phyloP scores from a whole-genome alignment of 2,797 vertebrate species.

The Fistularia tabacaria region DNA sequence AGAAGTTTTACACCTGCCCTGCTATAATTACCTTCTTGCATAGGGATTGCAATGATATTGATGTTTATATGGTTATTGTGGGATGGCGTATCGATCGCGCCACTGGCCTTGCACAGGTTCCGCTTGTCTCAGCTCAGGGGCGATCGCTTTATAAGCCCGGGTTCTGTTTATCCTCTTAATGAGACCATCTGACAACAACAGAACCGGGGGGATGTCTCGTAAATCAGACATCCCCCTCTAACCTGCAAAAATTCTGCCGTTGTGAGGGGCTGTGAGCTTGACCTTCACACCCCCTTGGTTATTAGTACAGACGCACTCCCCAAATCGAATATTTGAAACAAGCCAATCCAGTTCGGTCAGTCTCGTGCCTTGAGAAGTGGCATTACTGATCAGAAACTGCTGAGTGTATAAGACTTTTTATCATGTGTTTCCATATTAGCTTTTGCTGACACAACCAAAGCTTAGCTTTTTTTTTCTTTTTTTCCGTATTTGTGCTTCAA shows the following conservation, averaged over 20 bases:
- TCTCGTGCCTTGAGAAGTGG: too few species aligned
- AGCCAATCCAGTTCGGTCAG: too few species aligned
- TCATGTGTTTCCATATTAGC: too few species aligned
- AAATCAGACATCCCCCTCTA: conserved; percentile 14
- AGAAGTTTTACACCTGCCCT: conserved; percentile 33
- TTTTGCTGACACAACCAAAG: too few species aligned
- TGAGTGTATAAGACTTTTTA: too few species aligned
- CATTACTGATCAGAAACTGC: too few species aligned
- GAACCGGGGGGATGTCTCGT: conserved; percentile 1
- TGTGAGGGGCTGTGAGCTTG: conserved; percentile 6
- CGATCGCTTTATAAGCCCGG: conserved; percentile 16
- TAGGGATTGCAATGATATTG: conserved; percentile 46
- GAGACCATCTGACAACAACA: conserved; percentile 13
- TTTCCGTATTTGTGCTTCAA: too few species aligned
- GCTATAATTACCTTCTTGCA: conserved; percentile 45
- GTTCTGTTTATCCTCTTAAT: conserved; percentile 38
- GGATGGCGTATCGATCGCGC: conserved; percentile 55
- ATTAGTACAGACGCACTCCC: neutral
- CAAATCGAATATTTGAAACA: neutral
- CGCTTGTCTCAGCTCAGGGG: conserved; percentile 30
- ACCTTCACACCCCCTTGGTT: conserved; percentile 4
- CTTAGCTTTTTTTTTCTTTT: too few species aligned
- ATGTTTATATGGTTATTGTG: conserved; percentile 48
- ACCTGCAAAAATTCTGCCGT: conserved; percentile 8
- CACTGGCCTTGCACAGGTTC: conserved; percentile 21